phyloP scores from a whole-genome alignment of 2,888 invertebrate genomes.

The Drosophila koepferae region DNA sequence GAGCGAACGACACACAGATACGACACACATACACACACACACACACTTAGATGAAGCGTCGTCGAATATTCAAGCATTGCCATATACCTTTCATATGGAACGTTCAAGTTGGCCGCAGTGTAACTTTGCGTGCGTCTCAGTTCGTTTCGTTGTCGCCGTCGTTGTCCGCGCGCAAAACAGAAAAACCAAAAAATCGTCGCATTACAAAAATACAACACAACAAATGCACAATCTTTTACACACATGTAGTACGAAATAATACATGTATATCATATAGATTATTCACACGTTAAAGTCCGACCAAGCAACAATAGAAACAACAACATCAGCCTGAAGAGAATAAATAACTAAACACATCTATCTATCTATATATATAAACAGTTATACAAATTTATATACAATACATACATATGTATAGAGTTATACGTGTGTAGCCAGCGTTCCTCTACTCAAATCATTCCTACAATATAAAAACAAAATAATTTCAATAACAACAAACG shows the following conservation, averaged over 20 bases:
- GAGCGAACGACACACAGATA: conserved; percentile 26
- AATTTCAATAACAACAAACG: conserved; percentile 31
- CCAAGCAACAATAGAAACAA: conserved; percentile 39
- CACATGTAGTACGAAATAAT: conserved; percentile 35
- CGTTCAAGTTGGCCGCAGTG: conserved; percentile 66
- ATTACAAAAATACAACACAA: conserved; percentile 45
- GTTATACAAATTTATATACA: conserved; percentile 15
- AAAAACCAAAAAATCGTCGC: conserved; percentile 44
- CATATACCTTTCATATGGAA: conserved; percentile 50
- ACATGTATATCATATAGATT: conserved; percentile 23
- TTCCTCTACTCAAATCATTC: conserved; percentile 81
- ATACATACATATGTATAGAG: conserved; percentile 22
- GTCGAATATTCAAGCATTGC: conserved; percentile 50
- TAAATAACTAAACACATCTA: conserved; percentile 39
- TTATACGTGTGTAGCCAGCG: conserved; percentile 67
- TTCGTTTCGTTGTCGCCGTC: conserved; percentile 65
- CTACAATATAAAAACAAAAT: conserved; percentile 56
- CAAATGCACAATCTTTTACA: conserved; percentile 31
- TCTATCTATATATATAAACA: conserved; percentile 12
- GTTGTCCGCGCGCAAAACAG: conserved; percentile 54
- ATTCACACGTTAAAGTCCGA: conserved; percentile 33
- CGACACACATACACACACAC: conserved; percentile 1
- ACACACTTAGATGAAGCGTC: conserved; percentile 13
- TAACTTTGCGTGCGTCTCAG: conserved; percentile 70
- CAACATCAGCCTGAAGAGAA: conserved; percentile 36